Evolutionary conservation across 2,797 vertebrate species (phyloP), one percentile per base, ranked within the genome.

Genomic region (Cryptoprocta ferox): DNA sequence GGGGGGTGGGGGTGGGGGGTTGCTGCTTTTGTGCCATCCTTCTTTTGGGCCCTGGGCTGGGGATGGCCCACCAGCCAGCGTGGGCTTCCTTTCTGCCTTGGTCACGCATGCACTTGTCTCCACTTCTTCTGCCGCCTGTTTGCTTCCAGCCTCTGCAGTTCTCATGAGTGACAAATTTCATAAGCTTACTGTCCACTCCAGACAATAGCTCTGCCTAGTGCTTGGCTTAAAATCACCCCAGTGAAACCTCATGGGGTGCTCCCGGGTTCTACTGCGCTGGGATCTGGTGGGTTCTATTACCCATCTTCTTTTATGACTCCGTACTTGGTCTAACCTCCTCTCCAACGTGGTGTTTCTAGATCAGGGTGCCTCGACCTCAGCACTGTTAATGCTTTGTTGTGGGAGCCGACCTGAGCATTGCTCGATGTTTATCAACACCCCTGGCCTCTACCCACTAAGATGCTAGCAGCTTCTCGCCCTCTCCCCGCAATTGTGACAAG

Each of bases 231-330:
- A 71, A 48, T 39, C 1, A 30, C 14, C n/a, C 45, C 2, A 68
- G 24, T 32, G 42, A 13, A 1, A 4, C n/a, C 4, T 53, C n/a
- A 32, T 9, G 0, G 8, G 0, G 11, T 65, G 32, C 75, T 61
- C 37, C 35, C 59, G 35, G 37, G 21, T 70, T 73, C 42, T 68
- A 3, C 13, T 1, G 7, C 2, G 0, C 68, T 65, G 86, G 59
- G 45, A 1, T 32, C 65, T 37, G 71, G 63, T 10, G 53, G 0
- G 30, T 61, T 19, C 48, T 35, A 2, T 32, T 30, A 15, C 50
- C 35, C 42, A 6, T 16, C 32, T 88, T 39, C 9, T 95, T 83
- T 63, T 3, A 18, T 0, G 48, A 14, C 35, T 30, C 28, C 14
- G 6, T 9, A 83, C 26, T n/a, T 32, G 30, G 24, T 81, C 42